Evolutionary conservation across 2,888 invertebrate genomes (phyloP), one percentile per base, ranked within the genome.

Genomic region (Lacanobia oleracea): DNA sequence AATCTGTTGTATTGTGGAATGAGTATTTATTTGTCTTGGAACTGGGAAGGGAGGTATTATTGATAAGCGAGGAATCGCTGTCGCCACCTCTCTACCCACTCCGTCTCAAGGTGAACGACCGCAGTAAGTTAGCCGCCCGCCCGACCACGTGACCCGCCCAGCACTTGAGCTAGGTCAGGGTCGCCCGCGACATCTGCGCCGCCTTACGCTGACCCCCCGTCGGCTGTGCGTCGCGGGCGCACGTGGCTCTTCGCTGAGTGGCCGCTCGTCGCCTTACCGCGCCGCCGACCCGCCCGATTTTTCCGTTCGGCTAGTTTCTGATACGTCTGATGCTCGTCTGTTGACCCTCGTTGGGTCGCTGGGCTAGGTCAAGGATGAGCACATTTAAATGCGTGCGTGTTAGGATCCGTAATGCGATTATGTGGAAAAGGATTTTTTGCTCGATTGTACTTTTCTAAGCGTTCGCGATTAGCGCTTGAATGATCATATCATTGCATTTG

Each of bases 101-200:
- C 89, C 87, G 94, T 94, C 94, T 94, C 94, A 94, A 94, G 95
- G 95, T 95, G 95, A 95, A 94, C 90, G 95, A 91, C 93, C 95
- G 86, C 87, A 89, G 92, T 89, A 86, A 89, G 89, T 89, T 89
- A 84, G 88, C 92, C 94, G 94, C 94, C 93, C 94, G 92, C 93
- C 94, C 94, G 91, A 88, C 90, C 93, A 92, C 93, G 94, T 94
- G 95, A 93, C 94, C 94, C 94, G 92, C 93, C 93, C 94, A 93
- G 89, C 92, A 91, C 94, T 94, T 95, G 93, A 87, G 93, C 92
- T 94, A 94, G 95, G 95, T 95, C 95, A 95, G 92, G 95, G 95
- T 94, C 94, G 86, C 85, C 84, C 88, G 91, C 90, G 91, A 91
- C 92, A 91, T 90, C 89, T 87, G 86, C 87, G 85, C 90, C 87